A percentile compares a stretch with the other conserved stretches of the same genome.
Evolutionary conservation across 2,888 invertebrate species (phyloP).

Genomic region (Metacarcinus magister): DNA sequence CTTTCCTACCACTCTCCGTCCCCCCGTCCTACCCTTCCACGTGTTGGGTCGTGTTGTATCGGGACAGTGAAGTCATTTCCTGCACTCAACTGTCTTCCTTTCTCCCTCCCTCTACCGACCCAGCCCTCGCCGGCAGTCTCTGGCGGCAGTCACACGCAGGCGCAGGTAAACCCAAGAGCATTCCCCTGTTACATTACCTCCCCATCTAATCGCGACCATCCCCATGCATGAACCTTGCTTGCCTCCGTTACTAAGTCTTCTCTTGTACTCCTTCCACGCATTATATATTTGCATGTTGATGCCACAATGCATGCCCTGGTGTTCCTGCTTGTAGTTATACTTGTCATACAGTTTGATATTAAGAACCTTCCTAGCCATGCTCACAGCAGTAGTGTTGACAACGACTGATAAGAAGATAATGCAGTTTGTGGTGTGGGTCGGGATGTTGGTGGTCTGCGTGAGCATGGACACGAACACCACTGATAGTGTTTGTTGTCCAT

Average conservation of each 20-base stretch:
- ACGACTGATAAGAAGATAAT: constrained; percentile 4
- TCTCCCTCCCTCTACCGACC: constrained; percentile 53
- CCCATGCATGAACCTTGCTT: constrained; percentile 8
- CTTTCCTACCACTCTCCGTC: not conserved
- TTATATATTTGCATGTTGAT: not conserved
- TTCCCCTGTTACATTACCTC: not conserved
- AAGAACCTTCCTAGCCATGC: not conserved
- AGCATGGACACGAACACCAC: constrained; percentile 32
- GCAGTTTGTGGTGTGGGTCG: not conserved
- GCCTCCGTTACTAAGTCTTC: not conserved
- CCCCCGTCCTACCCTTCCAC: not conserved
- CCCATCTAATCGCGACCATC: not conserved
- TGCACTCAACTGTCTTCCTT: constrained; percentile 61
- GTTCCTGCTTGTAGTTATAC: not conserved
- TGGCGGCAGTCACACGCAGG: constrained; percentile 62
- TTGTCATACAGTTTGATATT: not conserved
- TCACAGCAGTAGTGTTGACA: not conserved
- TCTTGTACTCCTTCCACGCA: not conserved
- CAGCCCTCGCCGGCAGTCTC: constrained; percentile 67
- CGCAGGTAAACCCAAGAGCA: constrained; percentile 28
- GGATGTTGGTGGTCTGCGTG: constrained; percentile 36
- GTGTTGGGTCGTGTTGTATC: constrained; percentile 45
- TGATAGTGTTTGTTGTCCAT: constrained; percentile 50
- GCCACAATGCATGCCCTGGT: not conserved
- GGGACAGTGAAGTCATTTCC: constrained; percentile 63